These are phyloP conservation scores for Dasypolia templi DNA, from an alignment of 2,888 invertebrate genomes.

Conservation along the genomic window DNA sequence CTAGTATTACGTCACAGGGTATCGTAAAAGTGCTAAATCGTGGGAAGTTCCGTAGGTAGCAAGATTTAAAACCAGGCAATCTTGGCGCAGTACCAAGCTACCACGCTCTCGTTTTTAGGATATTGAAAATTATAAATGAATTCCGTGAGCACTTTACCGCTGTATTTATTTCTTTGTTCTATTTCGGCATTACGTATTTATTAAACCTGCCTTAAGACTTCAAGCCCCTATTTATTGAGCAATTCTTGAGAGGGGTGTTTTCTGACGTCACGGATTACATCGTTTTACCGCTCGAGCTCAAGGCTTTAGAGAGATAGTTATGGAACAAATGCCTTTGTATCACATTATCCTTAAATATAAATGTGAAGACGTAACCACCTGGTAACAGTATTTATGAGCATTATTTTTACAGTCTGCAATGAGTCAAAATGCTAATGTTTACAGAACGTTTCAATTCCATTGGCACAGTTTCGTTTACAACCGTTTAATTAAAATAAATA, in stretches of 20 bases:
- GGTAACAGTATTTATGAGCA: background rate
- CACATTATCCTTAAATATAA: background rate
- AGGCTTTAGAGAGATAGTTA: constrained; percentile 17
- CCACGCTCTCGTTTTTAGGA: constrained; percentile 52
- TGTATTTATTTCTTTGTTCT: constrained; percentile 52
- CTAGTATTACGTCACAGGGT: constrained; percentile 55
- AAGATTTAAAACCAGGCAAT: constrained; percentile 58
- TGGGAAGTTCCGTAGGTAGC: constrained; percentile 54
- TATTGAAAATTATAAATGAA: constrained; percentile 63
- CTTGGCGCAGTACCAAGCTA: constrained; percentile 63
- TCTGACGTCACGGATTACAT: constrained; percentile 42
- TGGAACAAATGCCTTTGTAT: constrained; percentile 4
- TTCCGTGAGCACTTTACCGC: constrained; percentile 41
- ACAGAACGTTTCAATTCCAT: constrained; percentile 20
- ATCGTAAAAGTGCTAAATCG: constrained; percentile 56
- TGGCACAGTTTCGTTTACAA: constrained; percentile 4
- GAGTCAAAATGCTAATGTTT: background rate
- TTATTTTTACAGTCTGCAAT: background rate
- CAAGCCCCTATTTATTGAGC: constrained; percentile 13
- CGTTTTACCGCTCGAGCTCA: constrained; percentile 25
- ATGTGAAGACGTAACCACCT: background rate
- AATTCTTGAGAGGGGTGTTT: constrained; percentile 16
- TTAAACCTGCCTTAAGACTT: constrained; percentile 31
- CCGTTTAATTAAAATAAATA: constrained; percentile 29
- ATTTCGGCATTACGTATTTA: constrained; percentile 51